phyloP scores from a whole-genome alignment of 2,888 invertebrate species.

The Aleiodes testaceus region DNA sequence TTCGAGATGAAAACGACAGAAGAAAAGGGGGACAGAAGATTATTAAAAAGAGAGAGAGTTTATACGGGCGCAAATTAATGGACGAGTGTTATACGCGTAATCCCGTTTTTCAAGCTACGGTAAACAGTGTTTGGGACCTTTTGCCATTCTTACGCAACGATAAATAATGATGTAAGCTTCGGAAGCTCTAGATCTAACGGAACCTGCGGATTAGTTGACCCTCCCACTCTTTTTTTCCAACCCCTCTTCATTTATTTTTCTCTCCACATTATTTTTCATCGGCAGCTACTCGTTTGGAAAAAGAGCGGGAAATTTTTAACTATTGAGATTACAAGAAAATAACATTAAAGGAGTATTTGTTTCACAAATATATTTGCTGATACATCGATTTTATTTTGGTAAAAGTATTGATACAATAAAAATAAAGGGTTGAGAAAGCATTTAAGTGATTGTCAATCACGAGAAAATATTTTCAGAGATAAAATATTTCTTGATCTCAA shows the following conservation, averaged over 20 bases:
- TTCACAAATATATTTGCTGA: conserved; percentile 66
- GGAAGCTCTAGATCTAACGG: conserved; percentile 58
- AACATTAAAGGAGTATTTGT: too few relatives aligned
- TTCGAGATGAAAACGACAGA: not conserved
- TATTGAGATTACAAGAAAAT: too few relatives aligned
- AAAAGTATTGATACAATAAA: conserved; percentile 1
- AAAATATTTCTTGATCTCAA: not conserved
- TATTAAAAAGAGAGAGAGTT: conserved; percentile 23
- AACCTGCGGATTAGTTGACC: conserved; percentile 58
- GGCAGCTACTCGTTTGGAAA: too few relatives aligned
- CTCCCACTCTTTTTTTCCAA: conserved; percentile 20
- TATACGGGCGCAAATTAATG: conserved; percentile 44
- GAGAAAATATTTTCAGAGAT: not conserved
- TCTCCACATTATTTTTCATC: not conserved
- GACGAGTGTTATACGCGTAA: conserved; percentile 48
- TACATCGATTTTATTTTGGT: conserved; percentile 59
- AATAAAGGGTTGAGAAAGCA: conserved; percentile 39
- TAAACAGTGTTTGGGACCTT: conserved; percentile 65
- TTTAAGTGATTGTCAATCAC: conserved; percentile 6
- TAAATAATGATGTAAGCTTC: conserved; percentile 68
- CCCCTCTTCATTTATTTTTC: not conserved
- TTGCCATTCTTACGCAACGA: conserved; percentile 69
- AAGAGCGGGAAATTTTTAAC: too few relatives aligned
- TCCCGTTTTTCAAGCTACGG: conserved; percentile 60
- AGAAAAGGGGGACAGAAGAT: too few relatives aligned